Conservation (phyloP, 1,140 invertebrate genomes). For the Drosophila sulfurigaster region DNA sequence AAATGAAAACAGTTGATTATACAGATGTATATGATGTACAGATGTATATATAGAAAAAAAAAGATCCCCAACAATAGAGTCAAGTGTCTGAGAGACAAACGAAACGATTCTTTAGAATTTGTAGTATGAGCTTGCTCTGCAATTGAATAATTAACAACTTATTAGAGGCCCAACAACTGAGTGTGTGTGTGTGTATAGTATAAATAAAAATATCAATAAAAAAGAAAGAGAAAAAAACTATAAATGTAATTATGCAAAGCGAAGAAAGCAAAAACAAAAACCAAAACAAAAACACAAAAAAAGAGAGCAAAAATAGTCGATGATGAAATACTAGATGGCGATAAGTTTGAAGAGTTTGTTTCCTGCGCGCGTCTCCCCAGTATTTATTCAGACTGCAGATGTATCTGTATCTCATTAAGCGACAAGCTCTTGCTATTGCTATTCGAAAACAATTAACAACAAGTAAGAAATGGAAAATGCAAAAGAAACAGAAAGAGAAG, state of each 20-base stretch:
- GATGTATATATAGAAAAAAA: not conserved
- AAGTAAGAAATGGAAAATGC: not conserved
- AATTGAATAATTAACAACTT: conserved; percentile 14
- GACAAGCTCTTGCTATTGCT: conserved; percentile 10
- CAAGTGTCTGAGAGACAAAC: not conserved
- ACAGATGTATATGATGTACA: not conserved
- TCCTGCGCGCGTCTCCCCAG: not conserved
- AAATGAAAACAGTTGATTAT: too few species aligned
- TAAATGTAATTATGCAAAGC: too few species aligned
- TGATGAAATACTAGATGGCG: too few species aligned
- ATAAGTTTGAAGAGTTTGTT: not conserved
- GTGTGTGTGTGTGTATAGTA: too few species aligned
- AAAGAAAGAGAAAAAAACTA: too few species aligned
- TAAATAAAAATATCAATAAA: too few species aligned
- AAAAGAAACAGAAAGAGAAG: not conserved
- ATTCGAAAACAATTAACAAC: conserved; percentile 7
- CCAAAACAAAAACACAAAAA: too few species aligned
- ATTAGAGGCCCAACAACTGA: not conserved
- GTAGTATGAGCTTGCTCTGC: conserved; percentile 2
- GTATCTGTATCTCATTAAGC: conserved; percentile 21
- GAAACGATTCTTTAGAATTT: conserved; percentile 9
- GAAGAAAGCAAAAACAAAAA: too few species aligned
- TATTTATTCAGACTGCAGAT: not conserved
- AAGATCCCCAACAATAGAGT: not conserved
- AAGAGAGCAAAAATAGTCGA: too few species aligned